Evolutionary conservation across 1,140 invertebrate species (phyloP).

Genomic region (Leptoteleia sp.): DNA sequence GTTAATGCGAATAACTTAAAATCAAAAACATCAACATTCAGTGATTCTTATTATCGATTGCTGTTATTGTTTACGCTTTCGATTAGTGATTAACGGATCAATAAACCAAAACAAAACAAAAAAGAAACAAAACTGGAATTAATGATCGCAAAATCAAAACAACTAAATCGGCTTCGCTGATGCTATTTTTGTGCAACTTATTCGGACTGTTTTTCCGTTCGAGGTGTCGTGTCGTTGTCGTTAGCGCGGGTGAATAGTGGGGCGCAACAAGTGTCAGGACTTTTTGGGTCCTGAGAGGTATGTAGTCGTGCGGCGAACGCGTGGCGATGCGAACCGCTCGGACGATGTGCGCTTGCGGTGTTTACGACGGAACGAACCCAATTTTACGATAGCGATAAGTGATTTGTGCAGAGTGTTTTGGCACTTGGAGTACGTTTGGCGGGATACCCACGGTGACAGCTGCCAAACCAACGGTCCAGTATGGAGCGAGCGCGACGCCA

Average conservation of each 20-base stretch:
- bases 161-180: no score
- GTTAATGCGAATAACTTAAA: no score
- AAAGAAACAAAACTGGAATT: not conserved
- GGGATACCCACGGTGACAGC: slow-evolving; percentile 40
- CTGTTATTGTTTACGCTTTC: no score
- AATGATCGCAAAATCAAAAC: no score
- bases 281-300: slow-evolving; percentile 56
- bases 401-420: slow-evolving; percentile 25
- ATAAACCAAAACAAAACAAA: not conserved
- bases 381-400: slow-evolving; percentile 40
- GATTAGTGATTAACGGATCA: no score
- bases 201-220: not conserved
- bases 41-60: no score
- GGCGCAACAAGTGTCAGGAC: slow-evolving; percentile 66
- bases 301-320: slow-evolving; percentile 43
- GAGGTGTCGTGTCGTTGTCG: not conserved
- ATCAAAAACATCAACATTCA: no score
- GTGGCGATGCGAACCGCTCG: slow-evolving; percentile 52
- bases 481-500: slow-evolving; percentile 54
- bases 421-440: slow-evolving; percentile 8
- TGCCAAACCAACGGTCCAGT: slow-evolving; percentile 44
- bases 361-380: slow-evolving; percentile 45
- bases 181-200: not conserved
- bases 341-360: slow-evolving; percentile 47
- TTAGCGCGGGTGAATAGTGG: slow-evolving; percentile 34